Percentiles rank a stretch among this genome's conserved stretches.
Evolutionary conservation across 2,888 invertebrate species (phyloP).

Genomic region (Eumerus sabulonum): DNA sequence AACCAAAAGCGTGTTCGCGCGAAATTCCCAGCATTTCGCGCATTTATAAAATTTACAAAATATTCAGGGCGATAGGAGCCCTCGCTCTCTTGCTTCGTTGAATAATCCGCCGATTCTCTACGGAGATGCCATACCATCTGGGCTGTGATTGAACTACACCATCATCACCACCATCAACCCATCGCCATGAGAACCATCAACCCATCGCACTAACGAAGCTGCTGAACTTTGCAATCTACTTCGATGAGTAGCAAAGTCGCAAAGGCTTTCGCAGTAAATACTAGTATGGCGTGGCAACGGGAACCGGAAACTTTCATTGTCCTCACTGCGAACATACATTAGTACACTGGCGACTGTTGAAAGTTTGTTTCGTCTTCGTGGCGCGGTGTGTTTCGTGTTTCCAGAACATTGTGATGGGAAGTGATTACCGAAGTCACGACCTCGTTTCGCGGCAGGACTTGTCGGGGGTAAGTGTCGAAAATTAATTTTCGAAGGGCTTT

Average conservation of each 20-base stretch:
- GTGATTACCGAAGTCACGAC: constrained; percentile 66
- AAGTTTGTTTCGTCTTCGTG: constrained; percentile 33
- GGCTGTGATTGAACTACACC: background rate
- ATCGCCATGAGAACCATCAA: background rate
- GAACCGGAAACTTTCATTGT: constrained; percentile 53
- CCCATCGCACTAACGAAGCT: no score
- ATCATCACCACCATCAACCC: background rate
- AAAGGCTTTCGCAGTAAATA: no score
- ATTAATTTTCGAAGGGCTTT: constrained; percentile 66
- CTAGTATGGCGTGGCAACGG: constrained; percentile 5
- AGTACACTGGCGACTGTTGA: background rate
- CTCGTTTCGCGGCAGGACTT: constrained; percentile 44
- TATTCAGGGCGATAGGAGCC: constrained; percentile 48
- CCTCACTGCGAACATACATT: constrained; percentile 32
- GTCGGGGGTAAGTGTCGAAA: constrained; percentile 49
- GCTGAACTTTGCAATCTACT: no score
- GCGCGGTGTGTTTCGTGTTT: background rate
- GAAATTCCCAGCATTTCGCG: constrained; percentile 35
- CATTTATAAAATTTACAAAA: constrained; percentile 49
- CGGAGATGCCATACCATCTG: no score
- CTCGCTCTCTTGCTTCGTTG: no score
- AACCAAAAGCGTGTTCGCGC: constrained; percentile 54
- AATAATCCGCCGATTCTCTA: no score
- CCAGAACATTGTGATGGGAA: constrained; percentile 46
- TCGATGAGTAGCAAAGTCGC: no score